Base-by-base conservation (phyloP, 2,113 vertebrate species). In the Elanus axillaris region DNA sequence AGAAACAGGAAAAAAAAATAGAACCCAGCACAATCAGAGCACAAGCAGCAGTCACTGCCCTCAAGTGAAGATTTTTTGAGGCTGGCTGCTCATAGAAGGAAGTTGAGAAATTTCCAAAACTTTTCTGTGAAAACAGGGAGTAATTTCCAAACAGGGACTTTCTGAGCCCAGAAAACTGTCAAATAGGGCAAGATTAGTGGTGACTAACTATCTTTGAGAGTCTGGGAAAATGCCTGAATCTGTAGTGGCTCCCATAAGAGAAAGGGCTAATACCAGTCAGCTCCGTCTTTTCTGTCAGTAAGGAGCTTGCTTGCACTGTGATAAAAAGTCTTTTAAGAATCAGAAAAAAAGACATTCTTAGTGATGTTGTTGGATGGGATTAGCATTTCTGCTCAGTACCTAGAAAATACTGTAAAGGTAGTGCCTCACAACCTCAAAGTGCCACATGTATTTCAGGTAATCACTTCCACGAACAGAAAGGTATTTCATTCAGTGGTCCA, bases 71-170 rank as follows among this genome's bases (percentile, higher is more conserved):
- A 19, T 27, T 73, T 86, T 94, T 43, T 56, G 69, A 91, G 52
- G 64, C 27, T 95, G 90, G 36, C 53, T 93, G 45, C 55, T 88
- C 23, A 32, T 1, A 78, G 80, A 79, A 91, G 73, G 91, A 97
- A 93, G 75, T 66, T 95, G 93, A 95, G 94, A 89, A 34, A 68
- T 86, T 84, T 94, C 86, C 88, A 92, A 90, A 87, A 84, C 29
- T 83, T 20, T 86, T 92, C 80, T 97, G 97, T 90, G 90, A 96
- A 97, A 72, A 68, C 45, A 67, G n/a, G 45, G 58, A 87, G 71
- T 71, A 31, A 66, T 73, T 96, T 90, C 79, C 72, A 96, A 90
- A 90, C n/a, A 85, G 83, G 91, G 95, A 85, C 80, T 94, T 97
- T 96, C 92, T 91, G 90, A 94, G 71, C 67, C 15, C 68, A 91